These are phyloP conservation scores for Myiopsitta monachus DNA, from an alignment of 2,113 vertebrate species.

Conservation along the genomic window DNA sequence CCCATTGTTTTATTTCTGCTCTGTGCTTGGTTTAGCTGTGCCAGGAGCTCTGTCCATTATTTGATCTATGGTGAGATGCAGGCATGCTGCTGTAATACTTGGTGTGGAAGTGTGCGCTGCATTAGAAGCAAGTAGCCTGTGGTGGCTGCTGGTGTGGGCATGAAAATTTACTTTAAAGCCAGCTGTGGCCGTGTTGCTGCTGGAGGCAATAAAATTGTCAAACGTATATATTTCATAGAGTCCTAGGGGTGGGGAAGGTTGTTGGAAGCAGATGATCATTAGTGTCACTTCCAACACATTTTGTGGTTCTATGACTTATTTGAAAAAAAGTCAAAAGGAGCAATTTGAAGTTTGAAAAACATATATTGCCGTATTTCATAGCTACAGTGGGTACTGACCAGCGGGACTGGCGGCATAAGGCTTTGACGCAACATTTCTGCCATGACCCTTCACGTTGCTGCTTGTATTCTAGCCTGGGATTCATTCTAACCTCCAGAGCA, in stretches of 20 bases:
- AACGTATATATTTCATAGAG: not conserved
- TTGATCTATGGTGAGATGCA: not conserved
- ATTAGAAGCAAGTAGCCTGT: not conserved
- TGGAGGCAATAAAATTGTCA: not conserved
- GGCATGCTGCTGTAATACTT: not conserved
- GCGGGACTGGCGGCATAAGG: not conserved
- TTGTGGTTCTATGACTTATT: not conserved
- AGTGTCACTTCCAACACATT: not conserved
- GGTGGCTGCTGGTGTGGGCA: not conserved
- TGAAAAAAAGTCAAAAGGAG: not conserved
- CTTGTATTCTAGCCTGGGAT: not conserved
- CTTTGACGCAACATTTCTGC: not conserved
- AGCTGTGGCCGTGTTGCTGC: not conserved
- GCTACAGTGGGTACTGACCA: not conserved
- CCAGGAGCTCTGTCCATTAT: not conserved
- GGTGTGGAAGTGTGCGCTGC: not conserved
- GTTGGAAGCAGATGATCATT: not conserved
- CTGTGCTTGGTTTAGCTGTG: not conserved
- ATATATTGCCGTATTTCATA: not conserved
- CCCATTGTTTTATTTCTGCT: not conserved
- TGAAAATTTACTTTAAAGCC: not conserved
- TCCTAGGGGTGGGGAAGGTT: too few species aligned
- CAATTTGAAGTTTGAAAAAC: not conserved
- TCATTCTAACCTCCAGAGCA: not conserved
- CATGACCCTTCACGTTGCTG: not conserved